Base-by-base conservation (phyloP, 2,888 invertebrate species). In the Pantelozetes paolii region DNA sequence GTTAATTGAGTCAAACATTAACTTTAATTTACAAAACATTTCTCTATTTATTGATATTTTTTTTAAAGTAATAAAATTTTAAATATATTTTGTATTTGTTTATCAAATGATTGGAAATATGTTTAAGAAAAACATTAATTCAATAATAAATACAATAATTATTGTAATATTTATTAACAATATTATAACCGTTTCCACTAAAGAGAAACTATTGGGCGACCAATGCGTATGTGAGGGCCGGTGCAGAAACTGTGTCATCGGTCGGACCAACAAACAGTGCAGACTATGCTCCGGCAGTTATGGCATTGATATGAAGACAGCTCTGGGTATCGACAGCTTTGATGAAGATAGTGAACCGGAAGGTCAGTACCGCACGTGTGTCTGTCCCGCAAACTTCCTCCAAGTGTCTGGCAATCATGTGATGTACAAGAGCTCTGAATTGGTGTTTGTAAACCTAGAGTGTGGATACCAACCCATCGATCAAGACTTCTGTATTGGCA, bases 311-410 rank as follows among this genome's bases (percentile, higher is more conserved):
- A 45, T 69, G 2, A 69, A 26, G 3, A 42, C 20, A 23, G n/a
- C n/a, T n/a, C 2, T 69, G 5, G 42, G 45, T 23, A 45, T 69
- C 45, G 45, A 69, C 26, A 64, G 23, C 64, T 1, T 13, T 5
- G 40, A 69, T 23, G 40, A 71, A 70, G 57, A 13, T 45, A 71
- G 40, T 6, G 71, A 42, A 59, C 74, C 2, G 57, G 71, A 45
- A 15, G 2, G 18, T 57, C 71, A 6, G 59, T 54, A 30, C 36
- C 67, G 36, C 54, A 67, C 54, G 32, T 75, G 45, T 75, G 20
- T 40, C 45, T 69, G 69, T 69, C 69, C 69, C 8, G 26, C 69
- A 42, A n/a, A 45, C 45, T 69, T 20, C 13, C 26, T 3, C 3
- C 69, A 42, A 28, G 45, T 11, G 18, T n/a, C 45, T 28, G 23